Percentiles rank a stretch among this genome's conserved stretches.
Evolutionary conservation across 2,888 invertebrate genomes (phyloP).

Genomic region (Mythimna impura): DNA sequence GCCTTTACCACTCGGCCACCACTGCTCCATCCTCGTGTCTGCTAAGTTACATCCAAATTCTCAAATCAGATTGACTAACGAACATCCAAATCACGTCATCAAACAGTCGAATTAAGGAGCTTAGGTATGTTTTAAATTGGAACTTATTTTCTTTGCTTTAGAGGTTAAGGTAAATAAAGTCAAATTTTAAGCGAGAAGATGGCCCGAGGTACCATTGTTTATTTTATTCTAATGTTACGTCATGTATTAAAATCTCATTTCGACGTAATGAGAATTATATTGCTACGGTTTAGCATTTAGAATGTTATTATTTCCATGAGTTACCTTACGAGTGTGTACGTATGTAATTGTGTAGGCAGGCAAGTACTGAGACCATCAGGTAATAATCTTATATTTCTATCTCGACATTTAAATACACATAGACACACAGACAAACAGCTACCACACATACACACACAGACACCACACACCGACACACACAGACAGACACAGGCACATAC

Average conservation of each 20-base stretch:
- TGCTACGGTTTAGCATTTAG: not conserved
- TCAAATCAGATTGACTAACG: no score
- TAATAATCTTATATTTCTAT: not conserved
- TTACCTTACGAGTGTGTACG: not conserved
- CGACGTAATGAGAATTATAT: conserved; percentile 5
- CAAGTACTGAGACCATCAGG: no score
- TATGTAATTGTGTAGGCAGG: not conserved
- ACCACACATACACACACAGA: no score
- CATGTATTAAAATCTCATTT: conserved; percentile 3
- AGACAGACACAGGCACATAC: no score
- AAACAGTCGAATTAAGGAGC: no score
- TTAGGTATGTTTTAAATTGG: no score
- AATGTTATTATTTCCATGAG: conserved; percentile 5
- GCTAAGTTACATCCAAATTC: no score
- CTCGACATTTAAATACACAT: not conserved
- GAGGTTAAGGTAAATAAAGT: not conserved
- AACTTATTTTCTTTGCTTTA: not conserved
- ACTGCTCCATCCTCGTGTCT: no score
- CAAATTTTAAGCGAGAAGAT: not conserved
- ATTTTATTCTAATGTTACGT: not conserved
- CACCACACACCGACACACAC: no score
- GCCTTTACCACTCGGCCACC: no score
- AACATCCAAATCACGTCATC: no score
- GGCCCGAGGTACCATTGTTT: not conserved
- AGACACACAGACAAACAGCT: no score